phyloP scores from a whole-genome alignment of 2,113 vertebrate species.

The Notothenia coriiceps region DNA sequence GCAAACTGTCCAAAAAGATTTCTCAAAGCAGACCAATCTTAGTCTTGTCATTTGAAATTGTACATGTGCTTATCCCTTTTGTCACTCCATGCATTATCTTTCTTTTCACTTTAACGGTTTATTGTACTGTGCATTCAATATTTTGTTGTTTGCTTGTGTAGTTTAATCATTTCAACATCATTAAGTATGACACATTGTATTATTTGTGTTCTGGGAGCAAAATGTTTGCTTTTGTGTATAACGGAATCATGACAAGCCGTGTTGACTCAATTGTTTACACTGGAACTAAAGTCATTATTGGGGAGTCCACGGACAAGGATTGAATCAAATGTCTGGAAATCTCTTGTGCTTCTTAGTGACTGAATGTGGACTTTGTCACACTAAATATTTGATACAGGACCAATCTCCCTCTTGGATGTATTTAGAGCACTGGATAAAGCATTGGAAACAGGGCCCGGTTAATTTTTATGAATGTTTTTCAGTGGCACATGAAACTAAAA shows the following conservation, averaged over 20 bases:
- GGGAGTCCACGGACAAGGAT: background rate
- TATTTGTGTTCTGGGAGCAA: slow-evolving; percentile 32
- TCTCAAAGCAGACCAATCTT: slow-evolving; percentile 25
- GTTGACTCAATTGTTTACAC: slow-evolving; percentile 24
- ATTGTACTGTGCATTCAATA: slow-evolving; percentile 3
- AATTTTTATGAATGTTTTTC: too few species aligned
- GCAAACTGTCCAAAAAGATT: slow-evolving; percentile 15
- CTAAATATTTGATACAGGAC: background rate
- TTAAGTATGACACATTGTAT: slow-evolving; percentile 18
- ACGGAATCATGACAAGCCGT: slow-evolving; percentile 22
- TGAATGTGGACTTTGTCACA: background rate
- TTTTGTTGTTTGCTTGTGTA: slow-evolving; percentile 25
- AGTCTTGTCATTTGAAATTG: slow-evolving; percentile 34
- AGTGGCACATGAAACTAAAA: too few species aligned
- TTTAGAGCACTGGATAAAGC: too few species aligned
- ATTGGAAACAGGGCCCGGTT: too few species aligned
- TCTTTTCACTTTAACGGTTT: background rate
- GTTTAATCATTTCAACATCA: slow-evolving; percentile 16
- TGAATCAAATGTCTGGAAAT: slow-evolving; percentile 35
- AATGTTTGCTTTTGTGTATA: slow-evolving; percentile 32
- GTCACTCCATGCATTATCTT: slow-evolving; percentile 10
- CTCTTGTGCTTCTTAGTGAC: slow-evolving; percentile 3
- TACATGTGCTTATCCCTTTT: slow-evolving; percentile 7
- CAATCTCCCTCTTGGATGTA: background rate
- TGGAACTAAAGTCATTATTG: slow-evolving; percentile 22